phyloP scores from a whole-genome alignment of 2,888 invertebrate species.

The Hypsopygia costalis region DNA sequence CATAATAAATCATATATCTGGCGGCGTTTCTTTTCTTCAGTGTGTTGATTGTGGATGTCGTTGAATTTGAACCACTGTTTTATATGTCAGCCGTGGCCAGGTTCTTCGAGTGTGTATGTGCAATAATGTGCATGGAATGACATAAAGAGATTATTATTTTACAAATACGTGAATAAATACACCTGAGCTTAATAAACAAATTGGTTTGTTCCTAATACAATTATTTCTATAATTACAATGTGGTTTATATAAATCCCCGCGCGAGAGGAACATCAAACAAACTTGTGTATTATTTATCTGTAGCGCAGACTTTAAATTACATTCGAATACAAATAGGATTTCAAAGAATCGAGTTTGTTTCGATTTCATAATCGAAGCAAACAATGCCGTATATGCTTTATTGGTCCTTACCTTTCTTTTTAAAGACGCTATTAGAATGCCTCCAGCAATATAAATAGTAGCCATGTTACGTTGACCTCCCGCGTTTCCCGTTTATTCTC shows the following conservation, averaged over 20 bases:
- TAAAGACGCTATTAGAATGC: constrained; percentile 17
- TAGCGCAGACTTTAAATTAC: background rate
- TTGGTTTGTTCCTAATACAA: background rate
- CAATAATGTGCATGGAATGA: no score
- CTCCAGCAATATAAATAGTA: constrained; percentile 9
- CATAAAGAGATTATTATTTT: no score
- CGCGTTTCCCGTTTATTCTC: background rate
- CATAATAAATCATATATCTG: no score
- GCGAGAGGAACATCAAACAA: background rate
- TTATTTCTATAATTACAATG: background rate
- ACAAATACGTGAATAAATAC: no score
- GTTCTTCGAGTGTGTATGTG: no score
- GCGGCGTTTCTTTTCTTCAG: no score
- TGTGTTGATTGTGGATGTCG: no score
- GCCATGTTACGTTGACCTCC: constrained; percentile 12
- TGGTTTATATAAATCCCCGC: background rate
- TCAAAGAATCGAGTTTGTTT: constrained; percentile 13
- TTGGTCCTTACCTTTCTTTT: constrained; percentile 29
- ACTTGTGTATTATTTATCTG: background rate
- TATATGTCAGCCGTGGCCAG: no score
- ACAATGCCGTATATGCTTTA: constrained; percentile 31
- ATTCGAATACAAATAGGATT: background rate
- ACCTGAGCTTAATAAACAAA: no score
- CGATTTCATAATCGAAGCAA: constrained; percentile 27
- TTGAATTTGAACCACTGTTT: no score